phyloP scores from a whole-genome alignment of 1,140 invertebrate species.

The Schmidtea mediterranea region DNA sequence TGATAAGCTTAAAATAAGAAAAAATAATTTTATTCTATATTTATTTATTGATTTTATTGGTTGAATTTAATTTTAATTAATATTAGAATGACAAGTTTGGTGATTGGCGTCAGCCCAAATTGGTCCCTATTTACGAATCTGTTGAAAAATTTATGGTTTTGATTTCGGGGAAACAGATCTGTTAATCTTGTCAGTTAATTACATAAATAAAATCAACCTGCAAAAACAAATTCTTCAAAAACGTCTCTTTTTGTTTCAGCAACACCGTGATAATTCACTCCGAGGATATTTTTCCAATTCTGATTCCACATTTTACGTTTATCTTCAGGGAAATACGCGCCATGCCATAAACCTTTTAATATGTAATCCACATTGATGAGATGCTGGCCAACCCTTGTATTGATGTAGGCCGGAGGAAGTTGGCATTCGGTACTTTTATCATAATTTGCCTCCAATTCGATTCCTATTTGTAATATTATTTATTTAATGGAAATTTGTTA shows the following conservation, averaged over 20 bases:
- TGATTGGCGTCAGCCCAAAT: not conserved
- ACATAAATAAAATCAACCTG: slow-evolving; percentile 15
- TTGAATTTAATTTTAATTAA: too few species aligned
- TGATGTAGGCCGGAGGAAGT: slow-evolving; percentile 21
- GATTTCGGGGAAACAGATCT: too few species aligned
- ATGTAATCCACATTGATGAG: slow-evolving; percentile 23
- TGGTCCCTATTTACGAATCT: not conserved
- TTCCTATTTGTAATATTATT: too few species aligned
- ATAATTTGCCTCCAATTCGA: slow-evolving; percentile 20
- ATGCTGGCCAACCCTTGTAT: slow-evolving; percentile 22
- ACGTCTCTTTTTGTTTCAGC: slow-evolving; percentile 21
- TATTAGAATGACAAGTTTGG: not conserved
- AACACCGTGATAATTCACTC: slow-evolving; percentile 18
- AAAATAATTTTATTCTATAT: too few species aligned
- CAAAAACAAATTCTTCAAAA: slow-evolving; percentile 19
- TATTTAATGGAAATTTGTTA: too few species aligned
- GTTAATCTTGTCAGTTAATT: too few species aligned
- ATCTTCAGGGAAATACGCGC: slow-evolving; percentile 22
- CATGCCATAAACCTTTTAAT: slow-evolving; percentile 26
- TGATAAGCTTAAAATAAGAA: too few species aligned
- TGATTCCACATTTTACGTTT: slow-evolving; percentile 24
- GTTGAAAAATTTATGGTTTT: too few species aligned
- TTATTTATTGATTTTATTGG: too few species aligned
- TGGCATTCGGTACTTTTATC: slow-evolving; percentile 20
- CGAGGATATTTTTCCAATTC: slow-evolving; percentile 20